Evolutionary conservation across 2,113 vertebrate genomes (phyloP).

Genomic region (Desmodus rotundus): DNA sequence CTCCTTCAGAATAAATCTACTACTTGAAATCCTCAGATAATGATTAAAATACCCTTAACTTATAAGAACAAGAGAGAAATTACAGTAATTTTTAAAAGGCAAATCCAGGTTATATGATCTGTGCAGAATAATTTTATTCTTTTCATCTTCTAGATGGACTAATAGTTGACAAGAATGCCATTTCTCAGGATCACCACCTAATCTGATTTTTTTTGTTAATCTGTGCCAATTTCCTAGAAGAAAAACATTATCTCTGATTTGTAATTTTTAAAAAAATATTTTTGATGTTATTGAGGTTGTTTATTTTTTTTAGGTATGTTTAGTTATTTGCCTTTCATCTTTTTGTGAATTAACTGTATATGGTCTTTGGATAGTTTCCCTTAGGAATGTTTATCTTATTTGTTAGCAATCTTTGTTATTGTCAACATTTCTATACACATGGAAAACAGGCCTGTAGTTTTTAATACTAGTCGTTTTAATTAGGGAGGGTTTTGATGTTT

Average conservation of each 20-base stretch:
- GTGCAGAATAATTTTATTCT: background rate
- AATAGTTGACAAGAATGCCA: background rate
- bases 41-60: background rate
- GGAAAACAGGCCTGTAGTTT: background rate
- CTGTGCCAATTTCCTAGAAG: background rate
- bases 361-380: background rate
- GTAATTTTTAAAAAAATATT: background rate
- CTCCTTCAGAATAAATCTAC: background rate
- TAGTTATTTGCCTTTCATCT: background rate
- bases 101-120: background rate
- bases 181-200: background rate
- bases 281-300: background rate
- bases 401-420: background rate
- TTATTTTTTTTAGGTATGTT: background rate
- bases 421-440: background rate
- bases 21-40: background rate
- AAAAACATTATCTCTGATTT: background rate
- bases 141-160: background rate
- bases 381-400: background rate
- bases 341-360: background rate
- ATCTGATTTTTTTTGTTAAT: background rate
- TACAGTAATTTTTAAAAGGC: background rate
- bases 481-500: background rate
- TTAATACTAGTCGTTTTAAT: background rate
- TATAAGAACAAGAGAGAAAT: background rate